These are phyloP conservation scores for Austrolebias charrua DNA, from an alignment of 2,797 vertebrate species.

Conservation along the genomic window DNA sequence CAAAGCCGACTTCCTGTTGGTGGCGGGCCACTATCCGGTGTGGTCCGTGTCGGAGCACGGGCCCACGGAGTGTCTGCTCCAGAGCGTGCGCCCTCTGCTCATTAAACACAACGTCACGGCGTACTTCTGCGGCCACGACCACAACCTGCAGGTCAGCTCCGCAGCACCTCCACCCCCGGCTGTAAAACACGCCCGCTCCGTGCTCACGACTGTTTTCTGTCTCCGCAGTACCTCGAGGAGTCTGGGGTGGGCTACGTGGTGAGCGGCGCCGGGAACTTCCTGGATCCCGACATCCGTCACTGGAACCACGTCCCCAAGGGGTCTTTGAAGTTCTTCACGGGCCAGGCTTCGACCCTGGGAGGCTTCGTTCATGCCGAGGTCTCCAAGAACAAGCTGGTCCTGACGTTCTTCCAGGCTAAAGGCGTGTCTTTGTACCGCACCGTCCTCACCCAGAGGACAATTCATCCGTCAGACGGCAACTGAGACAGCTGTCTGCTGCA, in stretches of 20 bases:
- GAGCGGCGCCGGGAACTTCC: conserved; percentile 93
- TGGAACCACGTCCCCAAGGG: conserved; percentile 79
- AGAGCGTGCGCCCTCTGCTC: conserved; percentile 82
- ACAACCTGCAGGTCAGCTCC: conserved; percentile 88
- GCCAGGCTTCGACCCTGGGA: conserved; percentile 79
- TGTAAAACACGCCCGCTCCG: not conserved
- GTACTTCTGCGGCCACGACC: conserved; percentile 92
- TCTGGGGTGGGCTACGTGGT: conserved; percentile 84
- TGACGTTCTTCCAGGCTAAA: conserved; percentile 87
- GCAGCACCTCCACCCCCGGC: too few relatives aligned
- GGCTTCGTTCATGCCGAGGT: conserved; percentile 88
- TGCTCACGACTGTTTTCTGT: not conserved
- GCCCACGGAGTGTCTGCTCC: conserved; percentile 86
- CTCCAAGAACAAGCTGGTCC: conserved; percentile 71
- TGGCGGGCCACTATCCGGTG: conserved; percentile 92
- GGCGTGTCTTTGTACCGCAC: conserved; percentile 89
- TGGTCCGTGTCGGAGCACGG: conserved; percentile 94
- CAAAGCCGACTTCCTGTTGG: conserved; percentile 86
- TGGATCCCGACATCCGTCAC: conserved; percentile 83
- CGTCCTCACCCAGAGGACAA: conserved; percentile 74
- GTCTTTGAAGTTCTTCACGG: conserved; percentile 88
- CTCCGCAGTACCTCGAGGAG: conserved; percentile 82
- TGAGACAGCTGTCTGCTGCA: too few relatives aligned
- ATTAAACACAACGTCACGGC: conserved; percentile 84
- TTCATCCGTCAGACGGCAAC: conserved; percentile 13